Evolutionary conservation across 2,113 vertebrate genomes (phyloP).

Genomic region (Acanthisitta chloris): DNA sequence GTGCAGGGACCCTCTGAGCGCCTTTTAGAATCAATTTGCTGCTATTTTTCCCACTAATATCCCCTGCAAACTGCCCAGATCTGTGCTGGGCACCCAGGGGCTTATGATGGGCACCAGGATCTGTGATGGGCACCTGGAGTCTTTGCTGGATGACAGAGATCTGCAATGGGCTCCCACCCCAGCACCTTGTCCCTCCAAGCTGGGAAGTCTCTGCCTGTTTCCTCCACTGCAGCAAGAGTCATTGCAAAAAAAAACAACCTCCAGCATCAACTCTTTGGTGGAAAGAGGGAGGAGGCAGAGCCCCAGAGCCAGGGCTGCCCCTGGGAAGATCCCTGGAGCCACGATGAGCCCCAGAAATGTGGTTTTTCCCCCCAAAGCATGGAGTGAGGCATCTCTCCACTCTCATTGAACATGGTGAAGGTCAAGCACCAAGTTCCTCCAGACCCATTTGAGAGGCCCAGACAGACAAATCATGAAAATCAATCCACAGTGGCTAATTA

Average conservation of each 20-base stretch:
- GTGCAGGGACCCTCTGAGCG: background rate
- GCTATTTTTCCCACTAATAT: background rate
- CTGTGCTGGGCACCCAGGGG: accelerated
- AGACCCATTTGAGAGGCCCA: background rate
- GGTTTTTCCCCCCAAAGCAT: accelerated
- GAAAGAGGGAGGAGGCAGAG: background rate
- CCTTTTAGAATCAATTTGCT: background rate
- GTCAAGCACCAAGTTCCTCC: constrained; percentile 23
- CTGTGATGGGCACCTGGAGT: background rate
- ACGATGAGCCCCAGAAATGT: accelerated
- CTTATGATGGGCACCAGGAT: background rate
- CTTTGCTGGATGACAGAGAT: background rate
- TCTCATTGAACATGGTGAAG: background rate
- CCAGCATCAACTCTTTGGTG: accelerated
- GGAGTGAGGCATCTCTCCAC: accelerated
- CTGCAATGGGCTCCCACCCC: background rate
- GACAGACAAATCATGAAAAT: constrained; percentile 38
- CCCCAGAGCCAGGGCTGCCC: accelerated
- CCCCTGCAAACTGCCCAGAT: background rate
- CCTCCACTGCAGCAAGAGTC: background rate
- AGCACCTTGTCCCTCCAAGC: accelerated
- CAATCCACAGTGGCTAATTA: constrained; percentile 45
- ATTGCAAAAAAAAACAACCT: background rate
- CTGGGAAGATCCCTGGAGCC: accelerated
- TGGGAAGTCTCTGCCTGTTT: background rate